A percentile compares a stretch with the other conserved stretches of the same genome.
Evolutionary conservation across 2,797 vertebrate genomes (phyloP).

Genomic region (Sebastes baramenuke): DNA sequence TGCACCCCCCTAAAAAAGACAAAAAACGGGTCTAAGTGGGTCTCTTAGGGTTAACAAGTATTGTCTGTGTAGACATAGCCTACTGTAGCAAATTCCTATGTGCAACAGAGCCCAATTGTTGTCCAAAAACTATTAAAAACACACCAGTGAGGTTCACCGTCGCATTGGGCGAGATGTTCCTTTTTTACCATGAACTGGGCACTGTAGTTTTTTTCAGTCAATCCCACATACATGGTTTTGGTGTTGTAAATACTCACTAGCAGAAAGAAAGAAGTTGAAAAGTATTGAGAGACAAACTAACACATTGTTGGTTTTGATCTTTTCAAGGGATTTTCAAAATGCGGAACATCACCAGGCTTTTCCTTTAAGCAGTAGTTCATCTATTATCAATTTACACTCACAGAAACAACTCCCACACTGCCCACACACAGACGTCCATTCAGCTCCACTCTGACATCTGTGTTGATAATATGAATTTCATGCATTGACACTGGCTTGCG

Average conservation of each 20-base stretch:
- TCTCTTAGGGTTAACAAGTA: no score
- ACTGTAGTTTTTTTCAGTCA: neutral
- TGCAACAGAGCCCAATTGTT: neutral
- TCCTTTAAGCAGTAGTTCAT: constrained; percentile 46
- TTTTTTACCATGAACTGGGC: neutral
- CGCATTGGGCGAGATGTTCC: neutral
- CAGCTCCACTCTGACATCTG: constrained; percentile 67
- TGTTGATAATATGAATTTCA: constrained; percentile 58
- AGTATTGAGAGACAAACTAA: neutral
- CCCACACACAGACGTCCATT: constrained; percentile 65
- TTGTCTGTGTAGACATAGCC: no score
- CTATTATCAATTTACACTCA: constrained; percentile 50
- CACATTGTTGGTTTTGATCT: neutral
- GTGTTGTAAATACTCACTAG: neutral
- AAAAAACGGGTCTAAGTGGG: no score
- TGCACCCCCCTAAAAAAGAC: neutral
- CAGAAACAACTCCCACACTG: constrained; percentile 53
- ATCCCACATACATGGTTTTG: neutral
- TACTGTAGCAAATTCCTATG: no score
- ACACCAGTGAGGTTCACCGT: neutral
- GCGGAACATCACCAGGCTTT: neutral
- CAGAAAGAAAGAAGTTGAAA: neutral
- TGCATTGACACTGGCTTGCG: constrained; percentile 37
- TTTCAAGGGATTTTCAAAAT: neutral
- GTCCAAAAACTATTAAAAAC: neutral